A percentile compares a stretch with the other conserved stretches of the same genome.
phyloP scores from a whole-genome alignment of 2,113 vertebrate species.

The Callionymus lyra region DNA sequence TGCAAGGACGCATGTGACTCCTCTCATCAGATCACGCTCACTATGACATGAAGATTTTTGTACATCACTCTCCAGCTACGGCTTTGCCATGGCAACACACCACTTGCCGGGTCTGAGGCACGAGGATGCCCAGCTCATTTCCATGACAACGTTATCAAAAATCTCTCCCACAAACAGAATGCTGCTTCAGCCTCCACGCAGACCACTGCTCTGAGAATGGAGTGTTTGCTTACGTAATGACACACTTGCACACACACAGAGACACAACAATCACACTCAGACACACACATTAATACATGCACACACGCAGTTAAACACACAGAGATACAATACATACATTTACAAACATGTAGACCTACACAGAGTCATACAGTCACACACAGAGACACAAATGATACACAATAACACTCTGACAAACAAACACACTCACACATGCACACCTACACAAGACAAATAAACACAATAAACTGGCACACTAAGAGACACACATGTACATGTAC shows the following conservation, averaged over 20 bases:
- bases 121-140: constrained; percentile 31
- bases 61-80: too few relatives aligned
- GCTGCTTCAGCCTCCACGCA: constrained; percentile 17
- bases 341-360: too few relatives aligned
- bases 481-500: too few relatives aligned
- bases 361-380: too few relatives aligned
- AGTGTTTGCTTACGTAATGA: constrained; percentile 20
- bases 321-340: constrained; percentile 18
- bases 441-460: too few relatives aligned
- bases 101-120: constrained; percentile 23
- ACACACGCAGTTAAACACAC: constrained; percentile 9
- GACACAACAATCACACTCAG: constrained; percentile 6
- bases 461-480: too few relatives aligned
- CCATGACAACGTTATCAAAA: constrained; percentile 55
- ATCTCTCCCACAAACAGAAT: constrained; percentile 31
- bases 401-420: too few relatives aligned
- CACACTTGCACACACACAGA: not conserved
- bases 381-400: too few relatives aligned
- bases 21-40: too few relatives aligned
- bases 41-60: too few relatives aligned
- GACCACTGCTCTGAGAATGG: constrained; percentile 24
- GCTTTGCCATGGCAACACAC: constrained; percentile 52
- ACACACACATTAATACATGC: constrained; percentile 7
- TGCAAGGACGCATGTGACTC: too few relatives aligned
- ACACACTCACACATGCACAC: too few relatives aligned